Evolutionary conservation across 2,888 invertebrate species (phyloP).

Genomic region (Calameuta filiformis): DNA sequence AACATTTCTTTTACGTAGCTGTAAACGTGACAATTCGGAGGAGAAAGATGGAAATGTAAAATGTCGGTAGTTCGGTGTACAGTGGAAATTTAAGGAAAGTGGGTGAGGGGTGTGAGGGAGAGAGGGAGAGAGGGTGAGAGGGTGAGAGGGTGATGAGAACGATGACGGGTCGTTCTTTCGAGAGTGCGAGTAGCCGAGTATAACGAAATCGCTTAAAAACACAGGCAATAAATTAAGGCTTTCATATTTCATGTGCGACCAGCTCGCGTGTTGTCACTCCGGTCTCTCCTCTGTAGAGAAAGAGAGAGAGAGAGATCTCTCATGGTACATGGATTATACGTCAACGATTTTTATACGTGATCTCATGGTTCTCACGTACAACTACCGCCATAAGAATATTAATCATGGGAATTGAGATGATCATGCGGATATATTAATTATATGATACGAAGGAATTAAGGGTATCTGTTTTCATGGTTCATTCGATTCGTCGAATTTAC

Average conservation of each 20-base stretch:
- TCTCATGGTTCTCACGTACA: background rate
- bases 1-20: background rate
- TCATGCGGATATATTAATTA: background rate
- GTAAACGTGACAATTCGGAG: background rate
- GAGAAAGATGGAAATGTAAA: background rate
- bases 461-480: background rate
- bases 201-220: background rate
- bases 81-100: background rate
- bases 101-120: background rate
- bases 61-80: background rate
- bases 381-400: background rate
- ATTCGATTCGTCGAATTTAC: background rate
- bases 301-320: too few species aligned
- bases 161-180: background rate
- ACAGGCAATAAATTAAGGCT: background rate
- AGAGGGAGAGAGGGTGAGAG: too few species aligned
- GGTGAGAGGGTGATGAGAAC: background rate
- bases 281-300: background rate
- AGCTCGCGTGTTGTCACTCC: background rate
- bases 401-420: background rate
- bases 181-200: background rate
- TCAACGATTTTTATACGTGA: background rate
- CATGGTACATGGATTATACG: background rate
- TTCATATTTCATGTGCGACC: background rate
- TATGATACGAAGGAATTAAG: background rate